Percentiles rank a stretch among this genome's conserved stretches.
Conservation (phyloP, 2,888 invertebrate species). For the Caenorhabditis sulstoni region DNA sequence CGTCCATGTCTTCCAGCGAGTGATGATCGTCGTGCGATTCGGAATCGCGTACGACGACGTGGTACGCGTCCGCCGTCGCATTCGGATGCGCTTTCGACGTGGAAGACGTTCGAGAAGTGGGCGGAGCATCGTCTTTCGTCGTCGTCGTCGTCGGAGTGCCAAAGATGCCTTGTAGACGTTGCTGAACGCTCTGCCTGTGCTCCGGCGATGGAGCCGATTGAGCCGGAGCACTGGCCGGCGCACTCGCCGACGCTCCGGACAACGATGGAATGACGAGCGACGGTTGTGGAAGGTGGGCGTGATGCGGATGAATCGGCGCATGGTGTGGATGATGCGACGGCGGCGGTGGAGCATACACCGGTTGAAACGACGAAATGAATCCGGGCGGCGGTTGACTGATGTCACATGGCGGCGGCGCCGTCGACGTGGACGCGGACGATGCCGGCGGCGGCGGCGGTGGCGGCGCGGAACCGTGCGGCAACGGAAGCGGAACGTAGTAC, state of each 20-base stretch:
- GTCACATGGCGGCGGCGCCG: slow-evolving; percentile 9
- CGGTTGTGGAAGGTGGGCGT: slow-evolving; percentile 1
- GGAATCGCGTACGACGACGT: too few species aligned
- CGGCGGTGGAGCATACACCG: background rate
- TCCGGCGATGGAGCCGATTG: background rate
- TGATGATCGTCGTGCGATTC: slow-evolving; percentile 43
- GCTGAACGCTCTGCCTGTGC: slow-evolving; percentile 18
- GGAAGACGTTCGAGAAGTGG: background rate
- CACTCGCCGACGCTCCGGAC: too few species aligned
- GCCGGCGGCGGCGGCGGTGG: slow-evolving; percentile 13
- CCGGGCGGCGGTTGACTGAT: slow-evolving; percentile 36
- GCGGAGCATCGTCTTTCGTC: slow-evolving; percentile 1
- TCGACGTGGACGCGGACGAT: too few species aligned
- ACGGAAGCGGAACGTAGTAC: background rate
- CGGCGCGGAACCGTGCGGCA: background rate
- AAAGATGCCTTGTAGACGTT: slow-evolving; percentile 29
- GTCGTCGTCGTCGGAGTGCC: background rate
- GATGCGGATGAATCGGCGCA: too few species aligned
- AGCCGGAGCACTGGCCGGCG: background rate
- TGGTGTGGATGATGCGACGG: background rate
- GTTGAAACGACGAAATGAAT: slow-evolving; percentile 18
- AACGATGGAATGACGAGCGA: slow-evolving; percentile 9
- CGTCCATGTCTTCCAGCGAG: slow-evolving; percentile 62
- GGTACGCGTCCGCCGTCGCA: too few species aligned
- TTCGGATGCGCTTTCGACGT: too few species aligned